Evolutionary conservation across 1,140 invertebrate genomes (phyloP).

Genomic region (Lepeophtheirus salmonis): DNA sequence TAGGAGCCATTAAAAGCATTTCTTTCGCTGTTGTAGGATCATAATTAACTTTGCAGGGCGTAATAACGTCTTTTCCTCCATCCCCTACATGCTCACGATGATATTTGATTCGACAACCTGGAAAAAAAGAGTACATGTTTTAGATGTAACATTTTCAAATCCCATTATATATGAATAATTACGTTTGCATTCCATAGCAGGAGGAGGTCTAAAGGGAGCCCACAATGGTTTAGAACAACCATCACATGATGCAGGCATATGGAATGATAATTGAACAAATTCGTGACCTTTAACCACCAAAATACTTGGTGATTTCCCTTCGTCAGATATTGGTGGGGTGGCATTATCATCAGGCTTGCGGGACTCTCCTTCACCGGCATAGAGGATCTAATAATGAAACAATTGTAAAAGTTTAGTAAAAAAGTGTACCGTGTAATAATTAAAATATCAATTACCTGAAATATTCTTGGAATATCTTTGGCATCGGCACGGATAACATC

Average conservation of each 20-base stretch:
- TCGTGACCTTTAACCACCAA: constrained; percentile 67
- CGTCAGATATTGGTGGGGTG: constrained; percentile 30
- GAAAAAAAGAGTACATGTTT: constrained; percentile 21
- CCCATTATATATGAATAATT: too few relatives aligned
- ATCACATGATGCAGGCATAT: constrained; percentile 95
- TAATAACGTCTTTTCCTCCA: constrained; percentile 51
- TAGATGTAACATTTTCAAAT: too few relatives aligned
- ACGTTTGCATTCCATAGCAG: constrained; percentile 87
- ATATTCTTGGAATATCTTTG: constrained; percentile 96
- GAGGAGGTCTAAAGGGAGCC: constrained; percentile 89
- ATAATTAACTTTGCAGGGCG: constrained; percentile 77
- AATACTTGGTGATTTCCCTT: constrained; percentile 52
- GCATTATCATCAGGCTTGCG: constrained; percentile 53
- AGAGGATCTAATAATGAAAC: constrained; percentile 42
- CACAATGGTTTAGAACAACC: constrained; percentile 87
- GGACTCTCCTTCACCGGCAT: constrained; percentile 81
- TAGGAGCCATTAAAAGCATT: constrained; percentile 61
- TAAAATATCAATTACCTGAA: constrained; percentile 45
- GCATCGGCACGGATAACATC: constrained; percentile 94
- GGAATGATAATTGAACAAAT: constrained; percentile 83
- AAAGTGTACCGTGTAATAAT: constrained; percentile 17
- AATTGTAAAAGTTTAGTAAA: constrained; percentile 17
- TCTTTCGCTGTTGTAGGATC: constrained; percentile 83
- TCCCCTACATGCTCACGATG: constrained; percentile 80
- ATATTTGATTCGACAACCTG: constrained; percentile 85